Evolutionary conservation across 2,797 vertebrate genomes (phyloP).

Genomic region (Lutjanus argentimaculatus): DNA sequence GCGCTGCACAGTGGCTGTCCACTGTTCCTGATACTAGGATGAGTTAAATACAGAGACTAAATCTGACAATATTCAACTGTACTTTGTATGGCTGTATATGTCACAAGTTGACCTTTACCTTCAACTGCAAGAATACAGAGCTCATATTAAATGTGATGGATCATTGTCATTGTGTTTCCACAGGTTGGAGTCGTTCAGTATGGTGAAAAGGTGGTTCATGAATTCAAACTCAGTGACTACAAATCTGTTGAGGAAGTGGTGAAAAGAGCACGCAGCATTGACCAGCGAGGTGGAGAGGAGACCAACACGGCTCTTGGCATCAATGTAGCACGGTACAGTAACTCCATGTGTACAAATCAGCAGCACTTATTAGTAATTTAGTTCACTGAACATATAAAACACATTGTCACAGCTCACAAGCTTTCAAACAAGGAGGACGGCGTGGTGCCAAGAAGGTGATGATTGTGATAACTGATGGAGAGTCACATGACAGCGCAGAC

Average conservation of each 20-base stretch:
- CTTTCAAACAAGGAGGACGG: constrained; percentile 96
- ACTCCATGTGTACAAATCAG: not conserved
- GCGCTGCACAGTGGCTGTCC: no score
- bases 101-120: no score
- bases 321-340: constrained; percentile 91
- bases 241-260: constrained; percentile 95
- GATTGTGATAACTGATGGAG: constrained; percentile 99
- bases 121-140: not conserved
- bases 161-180: constrained; percentile 7
- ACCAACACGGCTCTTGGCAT: constrained; percentile 97
- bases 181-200: constrained; percentile 97
- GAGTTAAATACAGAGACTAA: no score
- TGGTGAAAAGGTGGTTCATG: constrained; percentile 95
- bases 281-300: constrained; percentile 95
- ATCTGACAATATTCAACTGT: no score
- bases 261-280: constrained; percentile 92
- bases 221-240: constrained; percentile 96
- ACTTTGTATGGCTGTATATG: no score
- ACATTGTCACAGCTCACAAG: constrained; percentile 89
- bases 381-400: constrained; percentile 9
- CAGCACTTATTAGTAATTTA: not conserved
- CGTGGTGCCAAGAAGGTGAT: constrained; percentile 98
- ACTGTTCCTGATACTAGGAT: no score
- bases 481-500: constrained; percentile 96
- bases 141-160: not conserved